Conservation (phyloP, 2,888 invertebrate species). For the Pocota personata region DNA sequence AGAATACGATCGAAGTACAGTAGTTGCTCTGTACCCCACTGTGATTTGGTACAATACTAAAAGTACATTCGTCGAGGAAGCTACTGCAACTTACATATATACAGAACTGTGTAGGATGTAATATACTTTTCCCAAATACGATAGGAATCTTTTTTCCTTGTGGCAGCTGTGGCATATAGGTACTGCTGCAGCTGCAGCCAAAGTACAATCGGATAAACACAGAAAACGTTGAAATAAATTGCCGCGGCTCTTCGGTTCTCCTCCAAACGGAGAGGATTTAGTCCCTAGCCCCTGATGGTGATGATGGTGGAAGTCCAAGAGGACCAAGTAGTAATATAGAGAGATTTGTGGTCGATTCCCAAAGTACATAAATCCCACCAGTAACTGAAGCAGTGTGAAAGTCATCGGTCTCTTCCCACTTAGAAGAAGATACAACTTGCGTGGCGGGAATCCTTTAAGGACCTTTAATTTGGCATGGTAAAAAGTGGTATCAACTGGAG, state of each 20-base stretch:
- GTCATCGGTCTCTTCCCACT: constrained; percentile 55
- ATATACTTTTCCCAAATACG: not conserved
- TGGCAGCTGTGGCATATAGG: not conserved
- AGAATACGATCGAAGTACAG: no score
- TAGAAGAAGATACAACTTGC: constrained; percentile 17
- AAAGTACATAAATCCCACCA: constrained; percentile 59
- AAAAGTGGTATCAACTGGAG: constrained; percentile 31
- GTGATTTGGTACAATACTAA: not conserved
- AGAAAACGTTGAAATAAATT: constrained; percentile 47
- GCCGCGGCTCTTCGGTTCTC: constrained; percentile 34
- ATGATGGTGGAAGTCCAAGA: not conserved
- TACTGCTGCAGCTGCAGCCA: constrained; percentile 5
- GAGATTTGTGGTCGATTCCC: constrained; percentile 59
- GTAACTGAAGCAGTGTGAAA: constrained; percentile 52
- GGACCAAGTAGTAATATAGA: constrained; percentile 47
- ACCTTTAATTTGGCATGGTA: constrained; percentile 46
- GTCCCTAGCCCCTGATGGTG: not conserved
- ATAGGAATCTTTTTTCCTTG: constrained; percentile 4
- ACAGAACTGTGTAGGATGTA: not conserved
- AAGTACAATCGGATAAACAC: constrained; percentile 7
- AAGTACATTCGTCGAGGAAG: not conserved
- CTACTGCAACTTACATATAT: not conserved
- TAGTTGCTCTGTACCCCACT: no score
- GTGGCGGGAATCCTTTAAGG: constrained; percentile 32
- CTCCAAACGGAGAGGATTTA: constrained; percentile 37